Conservation (phyloP, 1,140 invertebrate genomes). For the Papilio polytes region DNA sequence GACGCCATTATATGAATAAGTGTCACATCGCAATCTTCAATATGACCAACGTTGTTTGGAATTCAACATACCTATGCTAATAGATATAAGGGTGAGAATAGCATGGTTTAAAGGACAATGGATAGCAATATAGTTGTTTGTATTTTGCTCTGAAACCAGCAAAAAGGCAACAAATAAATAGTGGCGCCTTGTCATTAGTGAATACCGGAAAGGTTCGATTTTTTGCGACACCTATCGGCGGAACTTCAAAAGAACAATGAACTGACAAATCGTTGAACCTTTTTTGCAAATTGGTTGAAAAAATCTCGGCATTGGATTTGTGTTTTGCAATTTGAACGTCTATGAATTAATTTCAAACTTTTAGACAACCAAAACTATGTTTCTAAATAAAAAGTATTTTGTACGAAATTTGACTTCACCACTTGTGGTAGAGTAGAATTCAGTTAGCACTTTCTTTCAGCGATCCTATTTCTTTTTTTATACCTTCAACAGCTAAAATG, state of each 20-base stretch:
- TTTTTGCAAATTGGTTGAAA: constrained; percentile 57
- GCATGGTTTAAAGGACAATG: not conserved
- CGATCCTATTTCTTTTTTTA: not conserved
- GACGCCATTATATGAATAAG: not conserved
- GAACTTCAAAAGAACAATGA: constrained; percentile 73
- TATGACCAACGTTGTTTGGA: not conserved
- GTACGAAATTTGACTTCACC: too few relatives aligned
- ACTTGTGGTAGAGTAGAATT: too few relatives aligned
- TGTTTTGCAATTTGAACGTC: not conserved
- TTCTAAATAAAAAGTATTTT: not conserved
- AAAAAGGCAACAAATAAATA: constrained; percentile 70
- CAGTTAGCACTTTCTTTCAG: not conserved
- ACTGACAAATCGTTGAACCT: constrained; percentile 78
- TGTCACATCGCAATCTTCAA: constrained; percentile 1
- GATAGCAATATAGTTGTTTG: not conserved
- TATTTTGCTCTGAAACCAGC: constrained; percentile 23
- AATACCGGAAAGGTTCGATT: constrained; percentile 75
- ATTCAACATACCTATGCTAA: not conserved
- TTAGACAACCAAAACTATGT: not conserved
- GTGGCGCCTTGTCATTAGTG: constrained; percentile 80
- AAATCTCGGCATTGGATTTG: constrained; percentile 45
- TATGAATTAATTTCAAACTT: not conserved
- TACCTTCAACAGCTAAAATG: not conserved
- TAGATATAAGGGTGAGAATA: constrained; percentile 42
- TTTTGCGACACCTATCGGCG: constrained; percentile 71